Evolutionary conservation across 2,888 invertebrate genomes (phyloP), one percentile per base, ranked within the genome.

Genomic region (Belgica antarctica): DNA sequence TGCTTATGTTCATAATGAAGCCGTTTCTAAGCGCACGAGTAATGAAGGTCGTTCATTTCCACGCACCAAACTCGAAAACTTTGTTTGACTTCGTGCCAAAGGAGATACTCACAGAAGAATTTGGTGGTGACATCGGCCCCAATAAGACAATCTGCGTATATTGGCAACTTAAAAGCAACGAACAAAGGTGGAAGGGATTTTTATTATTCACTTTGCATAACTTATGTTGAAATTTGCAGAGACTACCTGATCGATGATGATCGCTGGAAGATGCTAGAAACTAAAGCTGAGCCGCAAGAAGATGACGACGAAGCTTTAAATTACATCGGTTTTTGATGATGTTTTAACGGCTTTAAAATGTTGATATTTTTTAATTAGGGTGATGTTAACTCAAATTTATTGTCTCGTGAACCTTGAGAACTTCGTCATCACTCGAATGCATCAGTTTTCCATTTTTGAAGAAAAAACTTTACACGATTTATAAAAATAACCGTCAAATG

Each of bases 1-100:
- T 85, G 75, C 79, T 87, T 22, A 80, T 85, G 74, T 81, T 79
- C 0, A 77, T 89, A 0, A 78, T 88, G 71, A 86, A 85, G 75
- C 87, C 89, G 0, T 85, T 89, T 73, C 81, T 89, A 71, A 87
- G 86, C 74, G 83, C 83, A 73, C 87, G 88, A 76, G 83, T 88
- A 41, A 83, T 84, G 25, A 82, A 85, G 72, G 81, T 61, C 4
- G 27, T 89, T 27, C 86, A 88, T 74, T 88, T 88, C 78, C 89
- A 89, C 77, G 81, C 84, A 72, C 87, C 88, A 0, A 85, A 85
- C 73, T 83, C 88, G 0, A 83, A 83, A 2, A 86, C 87, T 0
- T 77, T 89, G 0, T 86, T 82, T 75, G 81, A 87, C 68, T 85
- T 83, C 74, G 81, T 89, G 36, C 85, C 89, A 0, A 82, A 80